A percentile compares a stretch with the other conserved stretches of the same genome.
phyloP scores from a whole-genome alignment of 2,888 invertebrate species.

The Netelia melanura region DNA sequence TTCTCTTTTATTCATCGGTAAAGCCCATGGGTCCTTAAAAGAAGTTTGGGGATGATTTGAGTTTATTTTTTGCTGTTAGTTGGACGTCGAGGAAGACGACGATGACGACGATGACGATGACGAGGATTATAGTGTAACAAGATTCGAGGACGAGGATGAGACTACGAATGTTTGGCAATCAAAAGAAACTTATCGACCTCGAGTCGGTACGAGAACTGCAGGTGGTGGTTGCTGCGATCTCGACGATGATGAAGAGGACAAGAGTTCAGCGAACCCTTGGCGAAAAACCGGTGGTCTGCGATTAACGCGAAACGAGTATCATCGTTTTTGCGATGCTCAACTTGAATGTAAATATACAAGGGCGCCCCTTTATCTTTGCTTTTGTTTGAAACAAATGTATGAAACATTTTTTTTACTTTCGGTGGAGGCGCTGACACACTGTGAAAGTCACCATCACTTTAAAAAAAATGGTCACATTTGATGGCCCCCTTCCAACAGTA shows the following conservation, averaged over 20 bases:
- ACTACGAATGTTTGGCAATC: conserved; percentile 75
- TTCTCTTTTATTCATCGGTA: conserved; percentile 16
- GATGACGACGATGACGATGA: conserved; percentile 84
- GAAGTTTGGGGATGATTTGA: neutral
- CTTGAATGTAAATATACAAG: conserved; percentile 89
- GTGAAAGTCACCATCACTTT: too few species aligned
- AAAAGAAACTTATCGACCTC: conserved; percentile 72
- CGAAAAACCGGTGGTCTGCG: conserved; percentile 80
- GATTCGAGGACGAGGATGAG: conserved; percentile 79
- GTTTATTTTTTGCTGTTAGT: conserved; percentile 70
- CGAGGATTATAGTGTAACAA: conserved; percentile 78
- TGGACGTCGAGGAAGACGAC: conserved; percentile 84
- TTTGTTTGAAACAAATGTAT: too few species aligned
- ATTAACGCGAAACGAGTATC: conserved; percentile 91
- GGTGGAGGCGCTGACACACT: too few species aligned
- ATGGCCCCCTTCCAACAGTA: too few species aligned
- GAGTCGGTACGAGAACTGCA: conserved; percentile 55
- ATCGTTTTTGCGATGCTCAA: conserved; percentile 92
- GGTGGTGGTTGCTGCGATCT: conserved; percentile 72
- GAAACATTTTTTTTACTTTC: too few species aligned
- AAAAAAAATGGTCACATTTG: too few species aligned
- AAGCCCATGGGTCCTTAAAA: neutral
- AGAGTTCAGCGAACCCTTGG: conserved; percentile 83
- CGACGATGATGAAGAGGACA: conserved; percentile 79
- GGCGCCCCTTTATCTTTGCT: too few species aligned